Conservation (phyloP, 2,113 vertebrate genomes). For the Monopterus albus region DNA sequence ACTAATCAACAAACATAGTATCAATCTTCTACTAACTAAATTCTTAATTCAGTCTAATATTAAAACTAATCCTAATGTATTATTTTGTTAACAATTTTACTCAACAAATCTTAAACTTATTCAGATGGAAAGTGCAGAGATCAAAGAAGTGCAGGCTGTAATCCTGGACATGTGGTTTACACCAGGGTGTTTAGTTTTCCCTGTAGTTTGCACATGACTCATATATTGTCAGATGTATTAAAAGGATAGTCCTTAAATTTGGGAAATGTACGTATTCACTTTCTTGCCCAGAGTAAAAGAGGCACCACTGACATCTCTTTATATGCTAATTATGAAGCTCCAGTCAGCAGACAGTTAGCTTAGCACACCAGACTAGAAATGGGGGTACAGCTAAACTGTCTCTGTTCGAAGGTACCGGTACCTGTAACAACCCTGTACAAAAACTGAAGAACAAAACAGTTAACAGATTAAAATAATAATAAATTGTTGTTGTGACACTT, state of each 20-base stretch:
- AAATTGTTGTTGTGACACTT: too few species aligned
- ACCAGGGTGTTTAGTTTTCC: slow-evolving; percentile 2
- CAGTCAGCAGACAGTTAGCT: not conserved
- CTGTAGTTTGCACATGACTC: slow-evolving; percentile 11
- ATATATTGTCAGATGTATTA: not conserved
- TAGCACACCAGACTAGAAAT: not conserved
- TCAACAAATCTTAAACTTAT: slow-evolving; percentile 20
- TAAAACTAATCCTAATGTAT: too few species aligned
- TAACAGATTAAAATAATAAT: too few species aligned
- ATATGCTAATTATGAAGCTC: not conserved
- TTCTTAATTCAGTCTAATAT: too few species aligned
- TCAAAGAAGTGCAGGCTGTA: slow-evolving; percentile 20
- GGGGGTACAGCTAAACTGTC: not conserved
- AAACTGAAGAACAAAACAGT: too few species aligned
- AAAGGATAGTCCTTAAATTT: not conserved
- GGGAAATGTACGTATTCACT: not conserved
- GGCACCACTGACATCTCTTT: too few species aligned
- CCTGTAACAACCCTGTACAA: too few species aligned
- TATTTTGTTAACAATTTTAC: too few species aligned
- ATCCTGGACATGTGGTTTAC: slow-evolving; percentile 3
- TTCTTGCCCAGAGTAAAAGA: not conserved
- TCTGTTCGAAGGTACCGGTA: not conserved
- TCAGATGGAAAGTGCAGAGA: slow-evolving; percentile 4
- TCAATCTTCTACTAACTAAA: too few species aligned
- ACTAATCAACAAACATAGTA: too few species aligned